Percentiles rank a stretch among this genome's conserved stretches.
Evolutionary conservation across 2,888 invertebrate genomes (phyloP).

Genomic region (Prosapia bicincta): DNA sequence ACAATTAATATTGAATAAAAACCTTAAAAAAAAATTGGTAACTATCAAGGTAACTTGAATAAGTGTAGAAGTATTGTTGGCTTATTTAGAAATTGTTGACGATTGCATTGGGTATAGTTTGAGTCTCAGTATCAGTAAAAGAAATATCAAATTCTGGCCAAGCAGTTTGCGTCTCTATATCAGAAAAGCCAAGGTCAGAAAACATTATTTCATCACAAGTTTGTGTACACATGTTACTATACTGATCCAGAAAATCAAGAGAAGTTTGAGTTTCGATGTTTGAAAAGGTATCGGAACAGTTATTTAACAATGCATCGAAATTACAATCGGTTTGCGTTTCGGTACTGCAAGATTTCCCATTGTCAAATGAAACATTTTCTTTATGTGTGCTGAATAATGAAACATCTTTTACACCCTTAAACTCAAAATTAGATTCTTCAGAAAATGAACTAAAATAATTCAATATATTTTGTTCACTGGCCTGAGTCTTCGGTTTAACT

Average conservation of each 20-base stretch:
- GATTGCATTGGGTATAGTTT: conserved; percentile 45
- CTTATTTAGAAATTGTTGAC: background rate
- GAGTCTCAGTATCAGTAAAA: conserved; percentile 56
- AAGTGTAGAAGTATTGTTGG: background rate
- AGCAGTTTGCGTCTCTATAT: conserved; percentile 63
- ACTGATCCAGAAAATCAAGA: conserved; percentile 46
- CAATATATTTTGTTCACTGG: background rate
- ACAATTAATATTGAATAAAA: background rate
- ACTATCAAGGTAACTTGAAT: background rate
- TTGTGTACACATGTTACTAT: conserved; percentile 51
- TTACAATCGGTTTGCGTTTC: conserved; percentile 60
- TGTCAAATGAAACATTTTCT: conserved; percentile 14
- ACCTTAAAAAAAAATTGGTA: background rate
- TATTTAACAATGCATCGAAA: conserved; percentile 36
- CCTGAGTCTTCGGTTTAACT: background rate
- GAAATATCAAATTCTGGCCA: conserved; percentile 52
- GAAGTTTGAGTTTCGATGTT: conserved; percentile 42
- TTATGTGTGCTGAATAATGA: background rate
- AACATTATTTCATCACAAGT: conserved; percentile 55
- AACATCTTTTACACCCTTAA: background rate
- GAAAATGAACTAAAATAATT: background rate
- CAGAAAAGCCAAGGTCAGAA: conserved; percentile 48
- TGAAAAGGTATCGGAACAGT: conserved; percentile 31
- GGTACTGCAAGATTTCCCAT: conserved; percentile 47
- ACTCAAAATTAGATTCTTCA: background rate